Evolutionary conservation across 1,140 invertebrate genomes (phyloP).

Genomic region (Calosoma granatense): DNA sequence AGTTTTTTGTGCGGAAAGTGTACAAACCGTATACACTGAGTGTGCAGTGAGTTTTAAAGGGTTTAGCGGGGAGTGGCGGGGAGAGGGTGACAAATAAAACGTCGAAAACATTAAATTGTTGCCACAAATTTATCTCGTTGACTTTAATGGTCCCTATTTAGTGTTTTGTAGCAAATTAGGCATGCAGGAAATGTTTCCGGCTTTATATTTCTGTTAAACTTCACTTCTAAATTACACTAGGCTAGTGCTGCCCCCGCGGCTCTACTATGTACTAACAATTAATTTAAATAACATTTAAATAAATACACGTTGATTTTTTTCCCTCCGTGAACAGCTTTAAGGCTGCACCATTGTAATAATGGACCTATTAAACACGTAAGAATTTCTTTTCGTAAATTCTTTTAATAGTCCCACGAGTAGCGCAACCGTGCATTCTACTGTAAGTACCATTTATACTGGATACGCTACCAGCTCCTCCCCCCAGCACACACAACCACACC

Average conservation of each 20-base stretch:
- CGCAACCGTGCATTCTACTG: no score
- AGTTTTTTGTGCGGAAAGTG: not conserved
- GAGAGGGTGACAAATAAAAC: not conserved
- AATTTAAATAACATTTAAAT: not conserved
- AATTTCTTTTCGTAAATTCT: no score
- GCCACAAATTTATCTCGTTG: slow-evolving; percentile 7
- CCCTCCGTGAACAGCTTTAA: not conserved
- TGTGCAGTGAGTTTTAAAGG: not conserved
- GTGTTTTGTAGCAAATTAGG: slow-evolving; percentile 6
- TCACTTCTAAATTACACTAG: not conserved
- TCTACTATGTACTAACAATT: not conserved
- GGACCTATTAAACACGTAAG: no score
- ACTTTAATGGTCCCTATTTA: slow-evolving; percentile 6
- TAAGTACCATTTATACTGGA: no score
- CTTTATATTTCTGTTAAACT: not conserved
- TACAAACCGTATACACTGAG: not conserved
- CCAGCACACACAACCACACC: no score
- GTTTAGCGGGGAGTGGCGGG: not conserved
- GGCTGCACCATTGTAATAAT: no score
- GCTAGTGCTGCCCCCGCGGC: not conserved
- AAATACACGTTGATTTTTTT: not conserved
- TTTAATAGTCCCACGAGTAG: no score
- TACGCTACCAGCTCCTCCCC: no score
- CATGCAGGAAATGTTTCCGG: not conserved
- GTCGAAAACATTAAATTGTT: slow-evolving; percentile 9